Evolutionary conservation across 2,113 vertebrate genomes (phyloP), one percentile per base, ranked within the genome.

Genomic region (Lagopus muta): DNA sequence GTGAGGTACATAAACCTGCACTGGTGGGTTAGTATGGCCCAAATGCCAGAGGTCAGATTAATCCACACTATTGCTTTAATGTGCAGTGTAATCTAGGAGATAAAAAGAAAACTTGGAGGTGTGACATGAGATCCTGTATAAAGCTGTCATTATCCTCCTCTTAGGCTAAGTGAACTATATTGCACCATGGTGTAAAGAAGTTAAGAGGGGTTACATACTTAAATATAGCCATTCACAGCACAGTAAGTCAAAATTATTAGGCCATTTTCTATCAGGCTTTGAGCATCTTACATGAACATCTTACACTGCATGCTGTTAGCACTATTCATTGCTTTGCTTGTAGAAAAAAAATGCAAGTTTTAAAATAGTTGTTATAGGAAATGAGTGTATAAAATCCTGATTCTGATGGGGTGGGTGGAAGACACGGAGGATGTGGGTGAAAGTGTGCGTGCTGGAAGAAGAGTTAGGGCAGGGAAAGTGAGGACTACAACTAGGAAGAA

Each of bases 1-100:
- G 98, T 97, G 96, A 98, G 88, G 88, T 98, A 98, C 96, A 98
- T 98, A 98, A 98, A 97, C 97, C 98, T 96, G 97, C 89, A 73
- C 80, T 65, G 60, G 82, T 88, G 28, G 78, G 75, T 95, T 97
- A 96, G 62, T 93, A 42, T 36, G 92, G 93, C 92, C 95, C 90
- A 90, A 95, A 92, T 92, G 94, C 94, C 92, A 97, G 95, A 95
- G 93, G 95, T 95, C 81, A 97, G 92, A 96, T 97, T 97, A 95
- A 96, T 96, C 96, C 85, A 93, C 79, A 95, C 95, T 97, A 91
- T 96, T 96, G 92, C 97, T 94, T 94, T 97, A 98, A 96, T 97
- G 95, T 27, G 8, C 54, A 22, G 86, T 93, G 82, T 93, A 97
- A 94, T 96, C 97, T 97, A 85, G 85, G 70, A 92, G 98, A 98